Percentiles rank a stretch among this genome's conserved stretches.
These are phyloP conservation scores for Danio choprae DNA, from an alignment of 2,797 vertebrate genomes.

Conservation along the genomic window DNA sequence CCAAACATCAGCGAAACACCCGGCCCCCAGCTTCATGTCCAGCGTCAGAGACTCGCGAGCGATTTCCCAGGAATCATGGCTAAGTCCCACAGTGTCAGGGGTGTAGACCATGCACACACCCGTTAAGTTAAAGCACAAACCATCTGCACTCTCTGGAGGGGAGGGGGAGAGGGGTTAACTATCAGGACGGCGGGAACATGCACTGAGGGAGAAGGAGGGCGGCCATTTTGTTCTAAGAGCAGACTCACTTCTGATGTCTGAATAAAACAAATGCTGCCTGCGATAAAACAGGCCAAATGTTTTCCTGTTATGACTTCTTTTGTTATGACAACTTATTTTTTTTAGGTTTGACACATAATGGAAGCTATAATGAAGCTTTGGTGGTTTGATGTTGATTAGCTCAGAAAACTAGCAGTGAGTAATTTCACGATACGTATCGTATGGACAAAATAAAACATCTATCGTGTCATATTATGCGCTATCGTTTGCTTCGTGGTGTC, in stretches of 20 bases:
- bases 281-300: no score
- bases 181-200: conserved; percentile 81
- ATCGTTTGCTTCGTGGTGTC: no score
- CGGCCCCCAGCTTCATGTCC: conserved; percentile 95
- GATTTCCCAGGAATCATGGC: conserved; percentile 99
- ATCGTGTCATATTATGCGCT: no score
- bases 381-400: no score
- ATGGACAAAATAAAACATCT: no score
- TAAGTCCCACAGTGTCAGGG: conserved; percentile 96
- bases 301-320: no score
- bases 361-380: no score
- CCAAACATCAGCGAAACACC: conserved; percentile 99
- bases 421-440: no score
- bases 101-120: conserved; percentile 90
- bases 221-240: conserved; percentile 53
- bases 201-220: conserved; percentile 85
- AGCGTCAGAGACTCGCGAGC: conserved; percentile 86
- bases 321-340: no score
- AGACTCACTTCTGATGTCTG: conserved; percentile 41
- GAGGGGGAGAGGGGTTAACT: conserved; percentile 85
- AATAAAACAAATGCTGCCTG: not conserved
- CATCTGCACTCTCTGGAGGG: conserved; percentile 93
- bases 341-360: no score
- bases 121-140: conserved; percentile 99
- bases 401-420: no score